Evolutionary conservation across 2,113 vertebrate species (phyloP), one percentile per base, ranked within the genome.

Genomic region (Carassius carassius): DNA sequence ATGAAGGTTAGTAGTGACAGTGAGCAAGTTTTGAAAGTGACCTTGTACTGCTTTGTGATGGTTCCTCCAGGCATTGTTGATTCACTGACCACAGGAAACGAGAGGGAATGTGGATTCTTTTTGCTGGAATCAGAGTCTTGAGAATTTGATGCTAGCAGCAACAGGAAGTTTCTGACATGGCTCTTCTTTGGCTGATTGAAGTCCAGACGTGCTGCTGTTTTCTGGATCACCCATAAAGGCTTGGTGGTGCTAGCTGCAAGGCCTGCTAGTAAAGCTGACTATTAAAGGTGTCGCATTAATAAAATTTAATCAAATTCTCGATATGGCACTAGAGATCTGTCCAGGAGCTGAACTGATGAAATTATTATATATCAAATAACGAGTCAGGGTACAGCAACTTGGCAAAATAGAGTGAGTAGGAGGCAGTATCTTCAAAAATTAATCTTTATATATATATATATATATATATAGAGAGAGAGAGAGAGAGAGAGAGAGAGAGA

Each of bases 11-110:
- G 56, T n/a, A n/a, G 35, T 41, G 8, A 72, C 32, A 21, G 4
- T 23, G 70, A 73, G 37, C n/a, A 12, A 23, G 70, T 47, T 47
- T 16, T 74, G 72, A 74, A 74, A 74, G 72, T 74, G 72, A 74
- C 72, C 41, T 74, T 74, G 41, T 25, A 3, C 5, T 6, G 2
- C n/a, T n/a, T 12, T 74, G 72, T 47, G 2, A 13, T 47, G 21
- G 5, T 0, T 74, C 37, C 72, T 47, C 21, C n/a, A 14, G 21
- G 21, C 37, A 44, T 44, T 73, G 70, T 47, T 73, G 70, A 73
- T 73, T 73, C 70, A 47, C 70, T 23, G 70, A 73, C 37, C 12
- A 1, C 70, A 23, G 72, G 72, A 13, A 74, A 49, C 6, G 12
- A 74, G 41, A 25, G 41, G 37, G 12, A 74, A 49, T 49, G 13